These are phyloP conservation scores for Cepaea hortensis DNA, from an alignment of 2,888 invertebrate genomes.

Conservation along the genomic window DNA sequence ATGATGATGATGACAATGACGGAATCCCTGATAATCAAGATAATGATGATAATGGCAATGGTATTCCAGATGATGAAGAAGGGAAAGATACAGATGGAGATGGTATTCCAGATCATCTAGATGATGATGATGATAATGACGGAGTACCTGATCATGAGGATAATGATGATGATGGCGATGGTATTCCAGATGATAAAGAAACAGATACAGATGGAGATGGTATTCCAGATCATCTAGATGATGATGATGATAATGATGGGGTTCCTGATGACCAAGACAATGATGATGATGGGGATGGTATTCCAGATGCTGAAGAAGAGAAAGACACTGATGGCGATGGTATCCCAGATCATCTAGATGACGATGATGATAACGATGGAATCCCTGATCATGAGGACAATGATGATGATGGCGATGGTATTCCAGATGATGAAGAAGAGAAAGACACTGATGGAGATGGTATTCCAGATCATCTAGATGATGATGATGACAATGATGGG, in stretches of 20 bases:
- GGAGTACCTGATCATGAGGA: constrained; percentile 68
- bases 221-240: constrained; percentile 56
- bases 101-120: constrained; percentile 61
- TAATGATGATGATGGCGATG: constrained; percentile 65
- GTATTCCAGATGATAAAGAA: constrained; percentile 57
- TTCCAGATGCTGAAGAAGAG: constrained; percentile 64
- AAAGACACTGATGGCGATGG: constrained; percentile 68
- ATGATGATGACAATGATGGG: constrained; percentile 61
- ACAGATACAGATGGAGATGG: constrained; percentile 56
- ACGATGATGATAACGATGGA: constrained; percentile 65
- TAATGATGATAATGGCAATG: constrained; percentile 61
- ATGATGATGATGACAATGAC: constrained; percentile 64
- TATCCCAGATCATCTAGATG: constrained; percentile 60
- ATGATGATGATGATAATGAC: constrained; percentile 61
- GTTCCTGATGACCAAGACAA: constrained; percentile 59
- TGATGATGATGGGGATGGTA: constrained; percentile 68
- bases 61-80: constrained; percentile 65
- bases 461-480: constrained; percentile 59
- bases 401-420: constrained; percentile 70
- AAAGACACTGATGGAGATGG: constrained; percentile 69
- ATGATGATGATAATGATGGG: constrained; percentile 61
- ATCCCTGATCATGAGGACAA: constrained; percentile 68
- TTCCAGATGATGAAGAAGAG: constrained; percentile 65
- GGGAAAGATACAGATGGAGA: constrained; percentile 69
- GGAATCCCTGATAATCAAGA: constrained; percentile 56